Conservation (phyloP, 2,113 vertebrate genomes). For the Myrmecobius fasciatus region DNA sequence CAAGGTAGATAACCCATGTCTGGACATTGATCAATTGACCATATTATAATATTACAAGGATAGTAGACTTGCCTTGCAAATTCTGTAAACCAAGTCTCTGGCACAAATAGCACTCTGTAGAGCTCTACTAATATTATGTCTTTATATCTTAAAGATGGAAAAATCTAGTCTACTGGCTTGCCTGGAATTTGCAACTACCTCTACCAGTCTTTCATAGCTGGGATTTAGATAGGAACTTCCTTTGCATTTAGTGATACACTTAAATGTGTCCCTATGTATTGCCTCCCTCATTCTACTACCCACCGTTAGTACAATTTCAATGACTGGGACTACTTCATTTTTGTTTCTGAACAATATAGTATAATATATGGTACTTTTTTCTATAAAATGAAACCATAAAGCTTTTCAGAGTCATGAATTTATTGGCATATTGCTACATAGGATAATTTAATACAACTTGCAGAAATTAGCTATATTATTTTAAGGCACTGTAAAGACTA, state of each 20-base stretch:
- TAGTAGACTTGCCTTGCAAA: background rate
- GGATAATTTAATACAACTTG: background rate
- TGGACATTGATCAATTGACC: background rate
- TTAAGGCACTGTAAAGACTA: background rate
- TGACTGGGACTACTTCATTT: background rate
- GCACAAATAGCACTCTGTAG: background rate
- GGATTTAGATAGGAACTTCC: background rate
- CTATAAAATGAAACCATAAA: background rate
- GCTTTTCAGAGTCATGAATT: background rate
- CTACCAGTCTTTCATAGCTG: background rate
- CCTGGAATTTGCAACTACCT: background rate
- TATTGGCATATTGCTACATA: background rate
- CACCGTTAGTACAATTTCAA: background rate
- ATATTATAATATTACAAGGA: background rate
- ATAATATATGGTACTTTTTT: background rate
- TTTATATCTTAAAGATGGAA: background rate
- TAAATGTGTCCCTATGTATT: background rate
- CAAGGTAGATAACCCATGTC: background rate
- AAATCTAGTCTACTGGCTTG: background rate
- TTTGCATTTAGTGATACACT: background rate
- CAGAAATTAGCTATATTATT: background rate
- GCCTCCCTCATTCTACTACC: background rate
- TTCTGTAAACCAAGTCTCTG: background rate
- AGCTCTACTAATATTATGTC: background rate
- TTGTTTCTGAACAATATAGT: background rate